A percentile compares a stretch with the other conserved stretches of the same genome.
Conservation (phyloP, 2,113 vertebrate genomes). For the Pluvialis apricaria region DNA sequence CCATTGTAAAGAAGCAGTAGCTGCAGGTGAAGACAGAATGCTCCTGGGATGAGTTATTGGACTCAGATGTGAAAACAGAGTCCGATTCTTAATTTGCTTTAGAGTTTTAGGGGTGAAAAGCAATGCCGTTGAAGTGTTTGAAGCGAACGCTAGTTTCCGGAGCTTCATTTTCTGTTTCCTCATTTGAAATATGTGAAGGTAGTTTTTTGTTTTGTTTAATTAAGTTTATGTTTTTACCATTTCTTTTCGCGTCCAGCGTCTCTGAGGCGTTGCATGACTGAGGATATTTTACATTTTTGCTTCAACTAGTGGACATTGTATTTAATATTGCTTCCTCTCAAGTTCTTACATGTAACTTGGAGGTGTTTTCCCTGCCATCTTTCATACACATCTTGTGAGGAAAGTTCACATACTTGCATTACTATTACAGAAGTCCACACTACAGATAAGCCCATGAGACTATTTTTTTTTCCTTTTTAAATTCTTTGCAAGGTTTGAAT, state of each 20-base stretch:
- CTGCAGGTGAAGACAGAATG: not conserved
- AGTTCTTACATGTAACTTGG: not conserved
- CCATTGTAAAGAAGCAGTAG: not conserved
- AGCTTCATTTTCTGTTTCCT: not conserved
- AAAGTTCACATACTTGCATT: not conserved
- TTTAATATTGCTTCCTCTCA: not conserved
- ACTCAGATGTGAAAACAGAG: not conserved
- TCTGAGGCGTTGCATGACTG: not conserved
- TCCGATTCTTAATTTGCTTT: not conserved
- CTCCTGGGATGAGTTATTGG: not conserved
- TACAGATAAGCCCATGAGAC: not conserved
- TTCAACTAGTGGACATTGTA: not conserved
- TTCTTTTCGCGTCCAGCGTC: not conserved
- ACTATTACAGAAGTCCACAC: not conserved
- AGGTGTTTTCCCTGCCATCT: not conserved
- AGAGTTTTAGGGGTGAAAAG: not conserved
- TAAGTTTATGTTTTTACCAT: not conserved
- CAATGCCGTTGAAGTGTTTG: not conserved
- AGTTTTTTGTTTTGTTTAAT: not conserved
- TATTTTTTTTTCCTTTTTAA: not conserved
- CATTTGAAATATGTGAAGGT: not conserved
- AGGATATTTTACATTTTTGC: not conserved
- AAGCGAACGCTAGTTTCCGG: not conserved
- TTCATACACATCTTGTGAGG: not conserved
- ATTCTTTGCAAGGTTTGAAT: not conserved